Evolutionary conservation across 2,113 vertebrate genomes (phyloP).

Genomic region (Daphoenositta chrysoptera): DNA sequence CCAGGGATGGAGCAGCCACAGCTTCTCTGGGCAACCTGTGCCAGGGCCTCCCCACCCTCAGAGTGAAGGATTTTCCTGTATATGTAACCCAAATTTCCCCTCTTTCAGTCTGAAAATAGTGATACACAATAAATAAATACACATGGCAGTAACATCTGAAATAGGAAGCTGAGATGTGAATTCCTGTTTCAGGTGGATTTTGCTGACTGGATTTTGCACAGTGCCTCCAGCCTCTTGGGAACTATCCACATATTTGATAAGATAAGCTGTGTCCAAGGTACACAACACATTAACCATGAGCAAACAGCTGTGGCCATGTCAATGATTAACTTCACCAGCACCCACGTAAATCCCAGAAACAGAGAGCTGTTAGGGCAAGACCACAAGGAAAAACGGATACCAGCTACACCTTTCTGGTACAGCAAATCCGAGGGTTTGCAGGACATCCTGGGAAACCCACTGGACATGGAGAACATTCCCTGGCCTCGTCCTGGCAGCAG

Average conservation of each 20-base stretch:
- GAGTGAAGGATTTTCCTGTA: background rate
- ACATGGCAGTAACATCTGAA: background rate
- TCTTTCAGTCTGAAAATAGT: background rate
- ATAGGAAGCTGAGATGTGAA: background rate
- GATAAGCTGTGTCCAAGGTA: background rate
- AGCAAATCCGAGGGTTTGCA: background rate
- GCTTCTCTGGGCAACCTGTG: background rate
- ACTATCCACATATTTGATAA: background rate
- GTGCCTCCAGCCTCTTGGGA: background rate
- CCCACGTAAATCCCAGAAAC: background rate
- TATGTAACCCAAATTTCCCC: background rate
- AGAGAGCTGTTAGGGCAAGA: background rate
- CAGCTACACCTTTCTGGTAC: background rate
- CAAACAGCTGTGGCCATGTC: background rate
- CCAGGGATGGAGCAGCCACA: background rate
- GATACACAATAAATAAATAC: background rate
- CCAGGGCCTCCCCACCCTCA: background rate
- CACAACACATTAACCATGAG: background rate
- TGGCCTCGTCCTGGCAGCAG: accelerated
- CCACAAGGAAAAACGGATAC: background rate
- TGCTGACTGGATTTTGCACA: background rate
- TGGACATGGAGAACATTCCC: background rate
- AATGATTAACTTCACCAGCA: background rate
- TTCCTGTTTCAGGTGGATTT: background rate
- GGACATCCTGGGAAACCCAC: background rate